Percentiles rank a stretch among this genome's conserved stretches.
These are phyloP conservation scores for Steatocranus sp. DNA, from an alignment of 2,797 vertebrate species.

Conservation along the genomic window DNA sequence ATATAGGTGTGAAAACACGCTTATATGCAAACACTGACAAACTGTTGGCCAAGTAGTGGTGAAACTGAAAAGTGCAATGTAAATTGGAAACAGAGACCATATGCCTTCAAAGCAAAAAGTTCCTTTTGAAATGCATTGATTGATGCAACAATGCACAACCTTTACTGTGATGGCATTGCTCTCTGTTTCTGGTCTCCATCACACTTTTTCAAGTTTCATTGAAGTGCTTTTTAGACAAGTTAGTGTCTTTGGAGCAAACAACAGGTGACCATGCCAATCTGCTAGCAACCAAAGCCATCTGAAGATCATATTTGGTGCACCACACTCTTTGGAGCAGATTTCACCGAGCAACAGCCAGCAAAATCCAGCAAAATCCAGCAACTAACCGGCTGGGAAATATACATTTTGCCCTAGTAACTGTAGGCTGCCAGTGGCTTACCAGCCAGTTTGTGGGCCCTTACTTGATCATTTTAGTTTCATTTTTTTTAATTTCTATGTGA, in stretches of 20 bases:
- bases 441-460: neutral
- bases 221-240: neutral
- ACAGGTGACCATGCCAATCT: neutral
- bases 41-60: neutral
- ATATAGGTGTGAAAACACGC: neutral
- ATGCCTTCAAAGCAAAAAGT: neutral
- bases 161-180: neutral
- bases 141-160: neutral
- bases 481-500: neutral
- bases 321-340: neutral
- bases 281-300: neutral
- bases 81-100: neutral
- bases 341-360: neutral
- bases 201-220: neutral
- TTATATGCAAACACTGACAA: neutral
- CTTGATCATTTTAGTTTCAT: neutral
- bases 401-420: neutral
- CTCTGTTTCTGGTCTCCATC: neutral
- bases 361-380: neutral
- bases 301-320: neutral
- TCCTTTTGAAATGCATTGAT: neutral
- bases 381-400: rapidly evolving
- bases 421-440: neutral
- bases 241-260: neutral
- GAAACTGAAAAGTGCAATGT: neutral